Conservation (phyloP, 2,888 invertebrate species). For the Rhopalosiphum nymphaeae region DNA sequence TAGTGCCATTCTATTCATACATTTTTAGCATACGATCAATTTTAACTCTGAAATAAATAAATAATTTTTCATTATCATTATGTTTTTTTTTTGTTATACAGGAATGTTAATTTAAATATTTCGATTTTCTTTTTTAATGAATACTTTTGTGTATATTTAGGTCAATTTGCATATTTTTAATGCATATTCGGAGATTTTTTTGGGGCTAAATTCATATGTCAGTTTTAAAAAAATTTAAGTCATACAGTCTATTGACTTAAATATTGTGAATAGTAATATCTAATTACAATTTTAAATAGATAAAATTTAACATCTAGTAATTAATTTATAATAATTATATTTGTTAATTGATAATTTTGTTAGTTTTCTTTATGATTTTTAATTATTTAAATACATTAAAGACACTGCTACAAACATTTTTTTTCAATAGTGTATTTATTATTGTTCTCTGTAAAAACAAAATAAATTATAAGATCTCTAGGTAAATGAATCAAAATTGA, state of each 20-base stretch:
- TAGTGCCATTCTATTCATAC: no score
- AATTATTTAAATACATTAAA: background rate
- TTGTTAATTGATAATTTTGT: background rate
- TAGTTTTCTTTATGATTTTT: background rate
- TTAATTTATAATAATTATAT: background rate
- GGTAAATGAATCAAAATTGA: background rate
- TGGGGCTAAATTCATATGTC: background rate
- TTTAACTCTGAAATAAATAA: no score
- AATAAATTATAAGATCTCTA: background rate
- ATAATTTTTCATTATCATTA: no score
- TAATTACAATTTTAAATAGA: background rate
- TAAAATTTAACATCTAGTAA: background rate
- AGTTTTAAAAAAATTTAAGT: background rate
- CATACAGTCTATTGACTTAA: background rate
- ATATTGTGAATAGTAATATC: background rate
- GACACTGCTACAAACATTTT: background rate
- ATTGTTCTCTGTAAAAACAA: background rate
- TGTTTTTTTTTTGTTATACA: no score
- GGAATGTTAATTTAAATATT: no score
- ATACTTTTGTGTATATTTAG: no score
- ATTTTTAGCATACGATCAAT: no score
- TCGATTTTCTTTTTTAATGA: no score
- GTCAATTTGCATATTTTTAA: no score
- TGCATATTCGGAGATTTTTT: background rate
- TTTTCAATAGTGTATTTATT: background rate